Evolutionary conservation across 2,113 vertebrate genomes (phyloP).

Genomic region (Prochilodus magdalenae): DNA sequence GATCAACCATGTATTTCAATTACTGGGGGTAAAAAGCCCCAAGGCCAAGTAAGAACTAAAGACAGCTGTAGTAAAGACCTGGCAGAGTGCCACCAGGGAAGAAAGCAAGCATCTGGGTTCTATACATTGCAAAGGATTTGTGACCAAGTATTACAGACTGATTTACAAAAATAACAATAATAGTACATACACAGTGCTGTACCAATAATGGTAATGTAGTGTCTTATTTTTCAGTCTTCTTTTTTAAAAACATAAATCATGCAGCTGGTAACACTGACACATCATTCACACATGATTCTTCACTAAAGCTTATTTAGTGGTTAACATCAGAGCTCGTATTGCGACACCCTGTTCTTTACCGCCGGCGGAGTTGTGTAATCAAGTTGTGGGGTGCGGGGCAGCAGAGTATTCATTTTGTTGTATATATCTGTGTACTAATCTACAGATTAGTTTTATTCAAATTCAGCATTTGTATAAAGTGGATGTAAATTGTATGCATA

Average conservation of each 20-base stretch:
- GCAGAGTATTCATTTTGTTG: not conserved
- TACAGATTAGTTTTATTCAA: not conserved
- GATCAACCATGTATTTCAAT: too few relatives aligned
- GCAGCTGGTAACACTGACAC: not conserved
- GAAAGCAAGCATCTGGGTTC: too few relatives aligned
- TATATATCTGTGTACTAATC: slow-evolving; percentile 1
- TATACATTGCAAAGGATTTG: too few relatives aligned
- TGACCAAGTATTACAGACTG: too few relatives aligned
- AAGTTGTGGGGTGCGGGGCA: not conserved
- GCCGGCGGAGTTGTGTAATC: not conserved
- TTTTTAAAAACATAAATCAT: not conserved
- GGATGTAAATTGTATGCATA: slow-evolving; percentile 11
- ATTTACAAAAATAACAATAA: too few relatives aligned
- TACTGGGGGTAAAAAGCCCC: too few relatives aligned
- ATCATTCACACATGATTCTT: not conserved
- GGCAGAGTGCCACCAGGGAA: too few relatives aligned
- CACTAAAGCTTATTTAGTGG: not conserved
- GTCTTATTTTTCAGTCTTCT: not conserved
- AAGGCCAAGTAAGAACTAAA: too few relatives aligned
- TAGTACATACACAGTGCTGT: not conserved
- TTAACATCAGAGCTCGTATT: not conserved
- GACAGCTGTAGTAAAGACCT: too few relatives aligned
- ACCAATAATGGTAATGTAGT: not conserved
- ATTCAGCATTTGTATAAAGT: not conserved
- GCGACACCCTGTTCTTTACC: not conserved